phyloP scores from a whole-genome alignment of 2,113 vertebrate species.

The Chloropsis hardwickii region DNA sequence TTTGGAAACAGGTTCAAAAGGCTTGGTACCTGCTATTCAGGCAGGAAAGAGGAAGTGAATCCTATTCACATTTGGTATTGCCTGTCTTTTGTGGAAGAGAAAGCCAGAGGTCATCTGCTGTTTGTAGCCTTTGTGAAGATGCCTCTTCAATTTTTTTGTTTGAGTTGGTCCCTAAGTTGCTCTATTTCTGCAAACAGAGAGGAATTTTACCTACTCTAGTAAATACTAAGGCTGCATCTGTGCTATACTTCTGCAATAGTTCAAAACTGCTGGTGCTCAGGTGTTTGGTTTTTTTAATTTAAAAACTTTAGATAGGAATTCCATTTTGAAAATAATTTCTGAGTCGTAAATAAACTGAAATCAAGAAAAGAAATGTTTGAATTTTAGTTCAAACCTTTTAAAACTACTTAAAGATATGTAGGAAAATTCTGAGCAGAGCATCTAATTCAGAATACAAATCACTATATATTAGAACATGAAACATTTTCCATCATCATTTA shows the following conservation, averaged over 20 bases:
- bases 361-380: not conserved
- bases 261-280: not conserved
- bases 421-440: not conserved
- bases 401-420: not conserved
- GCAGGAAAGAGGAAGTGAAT: not conserved
- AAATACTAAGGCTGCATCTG: not conserved
- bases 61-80: not conserved
- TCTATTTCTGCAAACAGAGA: not conserved
- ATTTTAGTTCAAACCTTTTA: not conserved
- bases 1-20: not conserved
- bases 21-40: not conserved
- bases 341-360: not conserved
- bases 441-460: not conserved
- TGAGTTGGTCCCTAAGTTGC: not conserved
- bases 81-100: not conserved
- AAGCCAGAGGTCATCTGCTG: not conserved
- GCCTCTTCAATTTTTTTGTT: not conserved
- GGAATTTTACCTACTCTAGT: not conserved
- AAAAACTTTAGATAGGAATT: not conserved
- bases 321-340: not conserved
- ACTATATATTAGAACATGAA: not conserved
- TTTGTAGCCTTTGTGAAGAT: not conserved
- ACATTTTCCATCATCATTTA: not conserved
- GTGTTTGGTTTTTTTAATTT: not conserved
- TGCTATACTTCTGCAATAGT: not conserved